Conservation (phyloP, 2,888 invertebrate genomes). For the Philhelius pedissequus region DNA sequence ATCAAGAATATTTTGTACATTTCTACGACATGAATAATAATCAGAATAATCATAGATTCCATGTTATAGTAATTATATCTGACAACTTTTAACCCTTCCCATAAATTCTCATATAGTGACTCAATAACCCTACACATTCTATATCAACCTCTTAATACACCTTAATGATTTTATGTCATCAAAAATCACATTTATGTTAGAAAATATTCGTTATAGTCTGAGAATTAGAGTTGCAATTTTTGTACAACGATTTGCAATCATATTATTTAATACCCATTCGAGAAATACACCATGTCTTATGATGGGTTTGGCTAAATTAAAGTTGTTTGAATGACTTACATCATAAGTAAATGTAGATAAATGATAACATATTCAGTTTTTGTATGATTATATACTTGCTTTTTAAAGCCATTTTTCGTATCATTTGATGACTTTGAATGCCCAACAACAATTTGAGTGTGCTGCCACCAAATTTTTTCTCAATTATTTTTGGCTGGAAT, state of each 20-base stretch:
- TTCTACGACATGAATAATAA: neutral
- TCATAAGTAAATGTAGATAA: too few relatives aligned
- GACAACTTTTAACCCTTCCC: neutral
- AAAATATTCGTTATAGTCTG: neutral
- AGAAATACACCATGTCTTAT: too few relatives aligned
- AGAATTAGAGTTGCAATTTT: neutral
- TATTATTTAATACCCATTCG: neutral
- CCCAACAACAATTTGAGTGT: too few relatives aligned
- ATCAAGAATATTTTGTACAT: too few relatives aligned
- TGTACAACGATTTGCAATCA: neutral
- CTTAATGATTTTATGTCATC: constrained; percentile 39
- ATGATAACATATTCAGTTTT: too few relatives aligned
- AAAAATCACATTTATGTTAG: constrained; percentile 42
- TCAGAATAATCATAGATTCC: neutral
- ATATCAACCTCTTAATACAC: neutral
- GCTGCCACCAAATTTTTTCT: too few relatives aligned
- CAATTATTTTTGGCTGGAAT: too few relatives aligned
- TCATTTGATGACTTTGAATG: too few relatives aligned
- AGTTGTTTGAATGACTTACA: too few relatives aligned
- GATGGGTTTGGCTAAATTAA: too few relatives aligned
- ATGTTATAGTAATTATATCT: neutral
- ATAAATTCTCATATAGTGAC: neutral
- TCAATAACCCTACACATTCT: neutral
- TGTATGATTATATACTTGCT: too few relatives aligned
- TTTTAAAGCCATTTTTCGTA: too few relatives aligned